These are phyloP conservation scores for Mesodorylaimus sp. DNA, from an alignment of 2,888 invertebrate species.

Conservation along the genomic window DNA sequence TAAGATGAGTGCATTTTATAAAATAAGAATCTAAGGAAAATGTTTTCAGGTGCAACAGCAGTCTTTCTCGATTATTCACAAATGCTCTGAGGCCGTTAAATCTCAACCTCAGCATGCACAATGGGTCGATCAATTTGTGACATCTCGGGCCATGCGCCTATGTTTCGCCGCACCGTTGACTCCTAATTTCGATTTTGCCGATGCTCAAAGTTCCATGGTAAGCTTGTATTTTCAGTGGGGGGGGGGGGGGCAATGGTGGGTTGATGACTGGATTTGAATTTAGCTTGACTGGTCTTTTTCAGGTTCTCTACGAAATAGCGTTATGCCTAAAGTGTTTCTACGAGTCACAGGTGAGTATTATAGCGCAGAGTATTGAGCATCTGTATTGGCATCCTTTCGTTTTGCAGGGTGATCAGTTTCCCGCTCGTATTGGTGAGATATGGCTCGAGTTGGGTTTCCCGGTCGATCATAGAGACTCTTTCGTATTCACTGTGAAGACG, in stretches of 20 bases:
- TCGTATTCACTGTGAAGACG: no score
- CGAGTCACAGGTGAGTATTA: constrained; percentile 22
- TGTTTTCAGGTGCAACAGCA: constrained; percentile 38
- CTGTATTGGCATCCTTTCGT: no score
- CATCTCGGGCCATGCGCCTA: constrained; percentile 27
- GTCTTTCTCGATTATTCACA: constrained; percentile 22
- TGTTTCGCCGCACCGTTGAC: constrained; percentile 40
- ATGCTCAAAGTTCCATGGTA: constrained; percentile 37
- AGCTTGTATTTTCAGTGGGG: no score
- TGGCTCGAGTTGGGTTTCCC: no score
- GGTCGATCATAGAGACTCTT: no score
- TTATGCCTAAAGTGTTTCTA: constrained; percentile 25
- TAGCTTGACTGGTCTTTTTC: constrained; percentile 11
- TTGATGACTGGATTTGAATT: constrained; percentile 1
- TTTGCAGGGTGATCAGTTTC: no score
- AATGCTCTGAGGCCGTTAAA: not conserved
- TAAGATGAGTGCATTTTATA: constrained; percentile 32
- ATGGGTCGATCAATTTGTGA: not conserved
- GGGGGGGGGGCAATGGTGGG: no score
- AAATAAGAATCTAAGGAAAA: no score
- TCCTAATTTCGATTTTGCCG: constrained; percentile 37
- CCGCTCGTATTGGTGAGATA: no score
- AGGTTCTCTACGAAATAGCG: constrained; percentile 30
- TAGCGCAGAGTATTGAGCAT: not conserved
- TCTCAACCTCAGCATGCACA: not conserved